These are phyloP conservation scores for Tangara arthus DNA, from an alignment of 2,797 vertebrate species.

Conservation along the genomic window DNA sequence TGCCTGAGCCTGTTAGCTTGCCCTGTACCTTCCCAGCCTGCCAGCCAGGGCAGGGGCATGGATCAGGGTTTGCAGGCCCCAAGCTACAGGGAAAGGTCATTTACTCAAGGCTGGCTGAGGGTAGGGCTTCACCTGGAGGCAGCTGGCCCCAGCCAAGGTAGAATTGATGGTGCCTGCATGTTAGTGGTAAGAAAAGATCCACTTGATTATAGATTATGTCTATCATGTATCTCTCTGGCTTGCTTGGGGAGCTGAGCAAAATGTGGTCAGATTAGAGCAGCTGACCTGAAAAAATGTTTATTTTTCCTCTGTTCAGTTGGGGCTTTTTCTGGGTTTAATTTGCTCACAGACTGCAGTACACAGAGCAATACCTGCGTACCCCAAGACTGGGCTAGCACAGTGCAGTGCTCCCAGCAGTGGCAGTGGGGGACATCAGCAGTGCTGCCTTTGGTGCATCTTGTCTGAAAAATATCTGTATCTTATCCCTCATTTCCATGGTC, in stretches of 20 bases:
- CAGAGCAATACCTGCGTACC: not conserved
- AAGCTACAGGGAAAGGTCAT: not conserved
- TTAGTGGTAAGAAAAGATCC: not conserved
- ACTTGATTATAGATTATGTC: not conserved
- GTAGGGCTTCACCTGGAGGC: not conserved
- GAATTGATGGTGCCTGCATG: not conserved
- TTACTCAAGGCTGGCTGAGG: not conserved
- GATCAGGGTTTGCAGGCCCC: not conserved
- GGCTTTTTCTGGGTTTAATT: not conserved
- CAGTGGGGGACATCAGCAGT: not conserved
- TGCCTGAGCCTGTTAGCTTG: not conserved
- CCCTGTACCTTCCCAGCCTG: not conserved
- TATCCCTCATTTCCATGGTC: not conserved
- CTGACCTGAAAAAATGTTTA: not conserved
- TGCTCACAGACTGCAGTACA: not conserved
- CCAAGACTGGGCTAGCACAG: accelerated
- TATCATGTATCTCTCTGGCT: not conserved
- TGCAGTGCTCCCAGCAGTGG: not conserved
- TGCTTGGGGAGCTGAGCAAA: not conserved
- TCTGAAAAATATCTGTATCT: not conserved
- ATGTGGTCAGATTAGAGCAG: not conserved
- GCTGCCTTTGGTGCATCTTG: not conserved
- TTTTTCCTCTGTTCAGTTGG: not conserved
- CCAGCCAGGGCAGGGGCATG: accelerated
- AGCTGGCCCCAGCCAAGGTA: not conserved